A percentile compares a stretch with the other conserved stretches of the same genome.
These are phyloP conservation scores for Blastobasis lacticolella DNA, from an alignment of 2,888 invertebrate species.

Conservation along the genomic window DNA sequence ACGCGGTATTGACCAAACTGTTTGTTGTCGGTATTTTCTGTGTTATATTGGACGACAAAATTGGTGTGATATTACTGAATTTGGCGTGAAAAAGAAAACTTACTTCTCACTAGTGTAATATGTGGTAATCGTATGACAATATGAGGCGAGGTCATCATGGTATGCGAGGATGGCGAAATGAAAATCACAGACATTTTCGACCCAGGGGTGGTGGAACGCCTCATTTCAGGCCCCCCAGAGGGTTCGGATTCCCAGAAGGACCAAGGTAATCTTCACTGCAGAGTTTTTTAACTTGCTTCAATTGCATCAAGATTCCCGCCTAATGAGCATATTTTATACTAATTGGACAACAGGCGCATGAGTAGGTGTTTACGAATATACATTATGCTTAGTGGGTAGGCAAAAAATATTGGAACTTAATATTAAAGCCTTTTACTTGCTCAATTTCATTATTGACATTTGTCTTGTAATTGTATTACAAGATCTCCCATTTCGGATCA, in stretches of 20 bases:
- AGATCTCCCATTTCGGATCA: background rate
- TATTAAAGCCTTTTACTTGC: background rate
- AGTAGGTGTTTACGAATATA: background rate
- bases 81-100: no score
- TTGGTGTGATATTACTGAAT: no score
- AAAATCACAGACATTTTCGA: constrained; percentile 56
- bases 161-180: constrained; percentile 60
- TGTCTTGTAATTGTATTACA: background rate
- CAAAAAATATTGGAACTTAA: background rate
- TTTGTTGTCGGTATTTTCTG: constrained; percentile 13
- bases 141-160: constrained; percentile 68
- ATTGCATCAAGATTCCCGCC: constrained; percentile 40
- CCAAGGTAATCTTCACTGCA: constrained; percentile 34
- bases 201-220: constrained; percentile 45
- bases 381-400: background rate
- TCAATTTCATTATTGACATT: background rate
- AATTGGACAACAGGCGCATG: background rate
- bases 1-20: constrained; percentile 40
- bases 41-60: no score
- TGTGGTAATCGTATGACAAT: constrained; percentile 39
- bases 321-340: constrained; percentile 11
- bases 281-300: background rate
- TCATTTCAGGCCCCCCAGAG: constrained; percentile 43
- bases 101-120: constrained; percentile 17
- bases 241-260: constrained; percentile 30